A percentile compares a stretch with the other conserved stretches of the same genome.
Conservation (phyloP, 37 sponge, comb jelly and placozoan species). For the Oopsacas minuta region DNA sequence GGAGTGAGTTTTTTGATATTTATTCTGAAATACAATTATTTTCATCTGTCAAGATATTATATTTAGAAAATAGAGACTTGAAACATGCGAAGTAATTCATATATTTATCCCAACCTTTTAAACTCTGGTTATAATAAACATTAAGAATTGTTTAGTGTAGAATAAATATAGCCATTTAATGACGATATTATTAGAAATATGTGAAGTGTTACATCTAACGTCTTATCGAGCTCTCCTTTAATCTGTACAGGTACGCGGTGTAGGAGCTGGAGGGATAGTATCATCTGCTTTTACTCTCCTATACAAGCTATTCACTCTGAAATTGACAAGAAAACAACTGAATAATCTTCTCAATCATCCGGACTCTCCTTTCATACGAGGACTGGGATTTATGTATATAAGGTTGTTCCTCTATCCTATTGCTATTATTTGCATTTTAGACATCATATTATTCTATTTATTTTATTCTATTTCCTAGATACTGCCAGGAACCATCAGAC, state of each 20-base stretch:
- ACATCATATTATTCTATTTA: no score
- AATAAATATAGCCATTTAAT: no score
- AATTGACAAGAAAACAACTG: conserved; percentile 87
- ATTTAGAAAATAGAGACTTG: not conserved
- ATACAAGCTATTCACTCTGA: conserved; percentile 92
- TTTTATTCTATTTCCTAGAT: conserved; percentile 33
- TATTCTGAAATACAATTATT: not conserved
- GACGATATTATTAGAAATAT: no score
- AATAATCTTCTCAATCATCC: conserved; percentile 76
- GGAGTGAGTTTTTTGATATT: conserved; percentile 58
- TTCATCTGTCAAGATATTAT: conserved; percentile 3
- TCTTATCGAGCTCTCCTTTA: no score
- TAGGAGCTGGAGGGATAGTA: conserved; percentile 94
- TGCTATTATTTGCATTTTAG: no score
- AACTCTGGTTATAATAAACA: no score
- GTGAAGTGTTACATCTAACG: not conserved
- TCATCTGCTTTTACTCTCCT: conserved; percentile 88
- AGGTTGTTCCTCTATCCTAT: conserved; percentile 55
- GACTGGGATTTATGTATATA: conserved; percentile 88
- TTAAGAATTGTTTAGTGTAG: no score
- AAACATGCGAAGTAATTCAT: not conserved
- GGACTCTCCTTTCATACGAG: conserved; percentile 87
- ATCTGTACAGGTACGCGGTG: conserved; percentile 77
- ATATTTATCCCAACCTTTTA: not conserved
- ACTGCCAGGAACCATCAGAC: conserved; percentile 86